These are phyloP conservation scores for Xylota sylvarum DNA, from an alignment of 2,888 invertebrate species.

Conservation along the genomic window DNA sequence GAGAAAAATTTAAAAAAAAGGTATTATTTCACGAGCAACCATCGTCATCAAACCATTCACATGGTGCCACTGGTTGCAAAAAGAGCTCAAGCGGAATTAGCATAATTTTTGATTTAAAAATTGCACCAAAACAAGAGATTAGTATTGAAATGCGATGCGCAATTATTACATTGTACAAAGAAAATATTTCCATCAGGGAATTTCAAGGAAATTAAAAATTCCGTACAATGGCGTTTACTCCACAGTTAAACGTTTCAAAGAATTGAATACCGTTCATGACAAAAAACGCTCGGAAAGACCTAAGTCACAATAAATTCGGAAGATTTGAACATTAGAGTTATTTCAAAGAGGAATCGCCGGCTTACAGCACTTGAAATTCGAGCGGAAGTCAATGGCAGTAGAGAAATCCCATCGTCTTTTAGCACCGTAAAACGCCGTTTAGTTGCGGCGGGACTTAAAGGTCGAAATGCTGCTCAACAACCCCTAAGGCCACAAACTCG, in stretches of 20 bases:
- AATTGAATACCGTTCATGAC: not conserved
- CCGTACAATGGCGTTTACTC: not conserved
- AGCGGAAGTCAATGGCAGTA: not conserved
- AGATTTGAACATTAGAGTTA: no score
- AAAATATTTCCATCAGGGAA: no score
- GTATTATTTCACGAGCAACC: not conserved
- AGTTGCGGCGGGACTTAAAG: not conserved
- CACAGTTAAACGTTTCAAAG: no score
- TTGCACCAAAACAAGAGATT: no score
- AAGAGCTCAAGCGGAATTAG: not conserved
- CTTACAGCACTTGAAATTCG: no score
- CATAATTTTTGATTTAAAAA: no score
- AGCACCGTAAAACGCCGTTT: not conserved
- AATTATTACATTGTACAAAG: no score
- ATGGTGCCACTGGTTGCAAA: not conserved
- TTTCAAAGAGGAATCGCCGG: no score
- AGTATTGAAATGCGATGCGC: no score
- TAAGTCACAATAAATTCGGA: no score
- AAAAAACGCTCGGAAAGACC: not conserved
- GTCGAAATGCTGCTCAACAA: not conserved
- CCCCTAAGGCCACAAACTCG: not conserved
- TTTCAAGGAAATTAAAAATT: no score
- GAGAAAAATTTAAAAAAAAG: no score
- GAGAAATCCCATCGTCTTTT: not conserved
- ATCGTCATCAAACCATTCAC: not conserved